These are phyloP conservation scores for Rhinophrynus dorsalis DNA, from an alignment of 2,797 vertebrate species.

Conservation along the genomic window DNA sequence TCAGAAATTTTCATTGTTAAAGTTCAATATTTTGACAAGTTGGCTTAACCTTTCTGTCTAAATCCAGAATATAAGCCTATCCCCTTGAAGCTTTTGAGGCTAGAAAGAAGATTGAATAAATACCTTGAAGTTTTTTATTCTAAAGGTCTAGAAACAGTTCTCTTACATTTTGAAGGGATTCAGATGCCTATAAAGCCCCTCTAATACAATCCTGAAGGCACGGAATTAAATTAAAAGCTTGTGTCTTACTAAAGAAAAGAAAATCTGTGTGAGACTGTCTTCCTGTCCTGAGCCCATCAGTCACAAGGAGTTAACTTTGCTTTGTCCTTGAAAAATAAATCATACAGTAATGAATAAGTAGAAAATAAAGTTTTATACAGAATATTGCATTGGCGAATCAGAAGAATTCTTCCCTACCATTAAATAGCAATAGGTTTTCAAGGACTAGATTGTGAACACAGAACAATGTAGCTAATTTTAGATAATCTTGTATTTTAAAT, in stretches of 20 bases:
- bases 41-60: slow-evolving; percentile 40
- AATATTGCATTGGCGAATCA: background rate
- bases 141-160: slow-evolving; percentile 10
- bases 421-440: too few relatives aligned
- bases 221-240: slow-evolving; percentile 12
- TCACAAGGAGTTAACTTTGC: slow-evolving; percentile 30
- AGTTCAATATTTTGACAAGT: slow-evolving; percentile 43
- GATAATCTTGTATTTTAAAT: too few relatives aligned
- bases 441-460: too few relatives aligned
- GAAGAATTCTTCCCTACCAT: background rate
- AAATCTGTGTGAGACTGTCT: slow-evolving; percentile 5
- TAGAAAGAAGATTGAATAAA: slow-evolving; percentile 27
- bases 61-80: slow-evolving; percentile 29
- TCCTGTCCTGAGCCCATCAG: slow-evolving; percentile 7
- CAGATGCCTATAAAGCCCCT: background rate
- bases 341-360: background rate
- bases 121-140: slow-evolving; percentile 37
- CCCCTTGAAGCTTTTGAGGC: slow-evolving; percentile 35
- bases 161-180: slow-evolving; percentile 20
- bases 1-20: slow-evolving; percentile 18
- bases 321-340: slow-evolving; percentile 32
- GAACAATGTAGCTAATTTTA: too few relatives aligned
- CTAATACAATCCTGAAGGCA: slow-evolving; percentile 19
- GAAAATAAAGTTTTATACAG: slow-evolving; percentile 8
- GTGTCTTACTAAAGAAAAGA: background rate